A percentile compares a stretch with the other conserved stretches of the same genome.
Conservation (phyloP, 2,888 invertebrate genomes). For the Carpatolechia fugitivella region DNA sequence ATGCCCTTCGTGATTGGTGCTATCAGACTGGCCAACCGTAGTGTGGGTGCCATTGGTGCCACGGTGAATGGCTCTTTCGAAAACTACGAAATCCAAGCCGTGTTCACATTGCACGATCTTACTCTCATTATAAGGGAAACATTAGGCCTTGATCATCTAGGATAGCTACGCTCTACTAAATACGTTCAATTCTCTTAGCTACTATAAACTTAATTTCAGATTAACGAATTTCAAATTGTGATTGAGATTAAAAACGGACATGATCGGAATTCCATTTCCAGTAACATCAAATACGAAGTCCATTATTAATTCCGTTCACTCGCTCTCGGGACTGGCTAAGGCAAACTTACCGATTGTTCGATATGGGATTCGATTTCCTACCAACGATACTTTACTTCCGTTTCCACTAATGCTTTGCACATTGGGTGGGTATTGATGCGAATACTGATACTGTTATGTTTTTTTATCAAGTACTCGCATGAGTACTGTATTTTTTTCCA, state of each 20-base stretch:
- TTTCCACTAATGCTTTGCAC: conserved; percentile 31
- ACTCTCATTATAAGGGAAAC: neutral
- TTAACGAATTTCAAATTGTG: neutral
- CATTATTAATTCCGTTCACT: conserved; percentile 12
- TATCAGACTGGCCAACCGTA: conserved; percentile 45
- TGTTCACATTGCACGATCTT: neutral
- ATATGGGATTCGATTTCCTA: conserved; percentile 48
- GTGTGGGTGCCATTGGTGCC: conserved; percentile 21
- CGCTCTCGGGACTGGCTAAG: conserved; percentile 21
- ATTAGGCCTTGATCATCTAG: no score
- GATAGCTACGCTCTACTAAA: no score
- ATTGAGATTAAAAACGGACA: neutral
- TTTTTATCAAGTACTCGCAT: neutral
- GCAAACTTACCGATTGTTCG: conserved; percentile 36
- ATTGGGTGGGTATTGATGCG: conserved; percentile 8
- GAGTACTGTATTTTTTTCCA: neutral
- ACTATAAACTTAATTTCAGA: neutral
- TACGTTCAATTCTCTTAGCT: no score
- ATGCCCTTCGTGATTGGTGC: conserved; percentile 53
- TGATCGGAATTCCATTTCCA: conserved; percentile 14
- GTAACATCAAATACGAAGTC: conserved; percentile 6
- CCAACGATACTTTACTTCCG: conserved; percentile 37
- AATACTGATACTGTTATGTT: neutral
- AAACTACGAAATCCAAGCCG: conserved; percentile 7
- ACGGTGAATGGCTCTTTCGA: conserved; percentile 24